These are phyloP conservation scores for Vanessa tameamea DNA, from an alignment of 1,140 invertebrate genomes.

Conservation along the genomic window DNA sequence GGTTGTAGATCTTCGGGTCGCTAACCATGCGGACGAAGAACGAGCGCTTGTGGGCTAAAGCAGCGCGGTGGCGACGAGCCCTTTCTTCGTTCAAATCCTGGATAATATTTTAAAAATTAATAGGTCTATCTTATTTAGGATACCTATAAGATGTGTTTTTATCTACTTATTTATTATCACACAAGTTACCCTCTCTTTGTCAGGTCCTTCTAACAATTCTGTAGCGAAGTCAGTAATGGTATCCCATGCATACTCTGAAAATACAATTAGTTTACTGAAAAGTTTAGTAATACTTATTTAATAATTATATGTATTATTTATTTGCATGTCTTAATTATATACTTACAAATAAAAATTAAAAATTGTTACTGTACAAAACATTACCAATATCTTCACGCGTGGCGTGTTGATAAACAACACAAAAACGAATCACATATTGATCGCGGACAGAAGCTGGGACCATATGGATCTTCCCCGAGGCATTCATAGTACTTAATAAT, in stretches of 20 bases:
- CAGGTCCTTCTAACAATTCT: conserved; percentile 87
- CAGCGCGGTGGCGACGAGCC: conserved; percentile 80
- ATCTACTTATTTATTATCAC: too few relatives aligned
- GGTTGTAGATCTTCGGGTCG: conserved; percentile 98
- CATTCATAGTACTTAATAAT: conserved; percentile 96
- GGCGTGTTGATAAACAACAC: conserved; percentile 95
- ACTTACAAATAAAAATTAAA: too few relatives aligned
- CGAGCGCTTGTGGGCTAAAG: conserved; percentile 93
- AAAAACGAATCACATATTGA: conserved; percentile 96
- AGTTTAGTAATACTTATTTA: background rate
- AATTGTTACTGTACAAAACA: background rate
- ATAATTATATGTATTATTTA: background rate
- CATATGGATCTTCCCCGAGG: conserved; percentile 98
- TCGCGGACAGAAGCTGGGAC: conserved; percentile 96
- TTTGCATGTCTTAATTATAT: too few relatives aligned
- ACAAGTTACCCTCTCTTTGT: conserved; percentile 79
- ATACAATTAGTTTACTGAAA: conserved; percentile 5
- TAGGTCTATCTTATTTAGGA: background rate
- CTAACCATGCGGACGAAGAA: conserved; percentile 98
- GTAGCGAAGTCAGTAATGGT: conserved; percentile 92
- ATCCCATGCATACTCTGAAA: conserved; percentile 92
- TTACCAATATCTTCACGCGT: conserved; percentile 92
- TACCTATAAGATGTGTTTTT: too few relatives aligned
- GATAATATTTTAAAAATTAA: conserved; percentile 7
- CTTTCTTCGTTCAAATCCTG: conserved; percentile 73